A percentile compares a stretch with the other conserved stretches of the same genome.
phyloP scores from a whole-genome alignment of 2,888 invertebrate genomes.

The Anticlea derivata region DNA sequence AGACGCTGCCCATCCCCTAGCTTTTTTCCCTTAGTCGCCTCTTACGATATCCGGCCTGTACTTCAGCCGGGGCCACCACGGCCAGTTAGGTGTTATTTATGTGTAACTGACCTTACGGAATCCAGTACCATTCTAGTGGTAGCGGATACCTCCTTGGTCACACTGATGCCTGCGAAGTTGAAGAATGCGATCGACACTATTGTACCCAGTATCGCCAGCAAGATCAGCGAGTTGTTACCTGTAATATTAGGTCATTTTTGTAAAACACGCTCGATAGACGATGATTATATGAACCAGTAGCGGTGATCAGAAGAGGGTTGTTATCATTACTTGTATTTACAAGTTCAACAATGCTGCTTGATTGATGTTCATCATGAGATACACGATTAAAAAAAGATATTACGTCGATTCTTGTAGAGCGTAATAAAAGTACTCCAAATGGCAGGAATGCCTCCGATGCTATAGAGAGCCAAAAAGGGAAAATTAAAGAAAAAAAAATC shows the following conservation, averaged over 20 bases:
- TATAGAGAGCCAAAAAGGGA: too few relatives aligned
- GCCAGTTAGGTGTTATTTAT: too few relatives aligned
- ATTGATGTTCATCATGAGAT: slow-evolving; percentile 17
- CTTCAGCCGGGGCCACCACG: too few relatives aligned
- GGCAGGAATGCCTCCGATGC: too few relatives aligned
- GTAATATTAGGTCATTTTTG: slow-evolving; percentile 30
- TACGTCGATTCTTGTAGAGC: too few relatives aligned
- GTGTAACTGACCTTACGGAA: slow-evolving; percentile 82
- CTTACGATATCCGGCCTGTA: too few relatives aligned
- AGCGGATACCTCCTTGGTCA: slow-evolving; percentile 96
- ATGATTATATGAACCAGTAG: background rate
- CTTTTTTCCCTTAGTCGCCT: too few relatives aligned
- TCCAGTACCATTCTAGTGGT: slow-evolving; percentile 96
- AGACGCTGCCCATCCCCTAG: too few relatives aligned
- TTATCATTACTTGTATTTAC: slow-evolving; percentile 18
- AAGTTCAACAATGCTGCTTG: slow-evolving; percentile 31
- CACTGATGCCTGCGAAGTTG: slow-evolving; percentile 95
- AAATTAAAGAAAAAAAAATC: too few relatives aligned
- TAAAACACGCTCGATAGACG: background rate
- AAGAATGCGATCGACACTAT: slow-evolving; percentile 95
- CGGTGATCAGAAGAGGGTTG: slow-evolving; percentile 3
- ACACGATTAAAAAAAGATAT: background rate
- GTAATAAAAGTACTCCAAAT: too few relatives aligned
- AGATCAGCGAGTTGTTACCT: slow-evolving; percentile 68
- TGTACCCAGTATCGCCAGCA: slow-evolving; percentile 85